Percentiles rank a stretch among this genome's conserved stretches.
These are phyloP conservation scores for Melinopterus prodromus DNA, from an alignment of 2,888 invertebrate genomes.

Conservation along the genomic window DNA sequence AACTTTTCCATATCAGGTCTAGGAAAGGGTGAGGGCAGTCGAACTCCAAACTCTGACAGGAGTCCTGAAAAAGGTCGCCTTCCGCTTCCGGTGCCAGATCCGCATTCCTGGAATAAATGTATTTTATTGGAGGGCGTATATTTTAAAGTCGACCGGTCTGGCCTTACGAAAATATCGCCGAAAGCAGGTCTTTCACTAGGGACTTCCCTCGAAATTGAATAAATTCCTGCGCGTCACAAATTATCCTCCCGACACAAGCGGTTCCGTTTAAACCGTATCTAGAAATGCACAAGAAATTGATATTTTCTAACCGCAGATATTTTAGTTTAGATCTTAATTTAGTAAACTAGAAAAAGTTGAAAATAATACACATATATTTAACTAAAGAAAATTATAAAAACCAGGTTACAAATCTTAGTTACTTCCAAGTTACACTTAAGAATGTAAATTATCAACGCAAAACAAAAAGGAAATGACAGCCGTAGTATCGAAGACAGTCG, in stretches of 20 bases:
- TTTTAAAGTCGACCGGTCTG: neutral
- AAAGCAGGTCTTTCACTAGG: slow-evolving; percentile 71
- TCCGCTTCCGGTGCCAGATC: slow-evolving; percentile 29
- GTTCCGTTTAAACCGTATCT: slow-evolving; percentile 71
- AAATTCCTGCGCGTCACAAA: slow-evolving; percentile 71
- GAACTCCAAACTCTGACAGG: neutral
- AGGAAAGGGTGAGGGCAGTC: slow-evolving; percentile 16
- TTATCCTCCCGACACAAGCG: slow-evolving; percentile 70
- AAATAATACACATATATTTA: no score
- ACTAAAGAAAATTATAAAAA: no score
- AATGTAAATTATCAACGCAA: no score
- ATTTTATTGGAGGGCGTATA: neutral
- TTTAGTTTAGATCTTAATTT: no score
- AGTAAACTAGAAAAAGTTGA: no score
- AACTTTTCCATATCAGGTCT: slow-evolving; percentile 13
- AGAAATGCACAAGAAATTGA: no score
- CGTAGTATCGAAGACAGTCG: no score
- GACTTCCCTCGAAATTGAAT: slow-evolving; percentile 69
- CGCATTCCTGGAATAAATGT: slow-evolving; percentile 15
- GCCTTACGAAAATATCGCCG: slow-evolving; percentile 70
- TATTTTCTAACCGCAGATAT: no score
- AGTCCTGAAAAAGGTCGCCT: neutral
- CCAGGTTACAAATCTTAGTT: no score
- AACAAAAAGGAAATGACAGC: no score
- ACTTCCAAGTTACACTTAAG: no score